Evolutionary conservation across 2,888 invertebrate species (phyloP).

Genomic region (Helleia helle): DNA sequence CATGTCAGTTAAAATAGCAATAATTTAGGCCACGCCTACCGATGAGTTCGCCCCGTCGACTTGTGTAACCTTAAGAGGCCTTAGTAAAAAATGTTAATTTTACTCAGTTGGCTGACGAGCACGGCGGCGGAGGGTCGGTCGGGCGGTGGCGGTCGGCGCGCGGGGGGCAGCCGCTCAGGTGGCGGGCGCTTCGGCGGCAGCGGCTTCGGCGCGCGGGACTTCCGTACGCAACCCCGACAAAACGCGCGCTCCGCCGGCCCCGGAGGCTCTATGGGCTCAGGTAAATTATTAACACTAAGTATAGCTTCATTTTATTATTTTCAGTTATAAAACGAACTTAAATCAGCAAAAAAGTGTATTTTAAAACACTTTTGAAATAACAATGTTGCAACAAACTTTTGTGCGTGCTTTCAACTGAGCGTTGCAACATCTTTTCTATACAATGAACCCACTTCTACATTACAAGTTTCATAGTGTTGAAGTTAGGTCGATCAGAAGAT

Average conservation of each 20-base stretch:
- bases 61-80: neutral
- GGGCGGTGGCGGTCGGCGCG: conserved; percentile 76
- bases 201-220: conserved; percentile 67
- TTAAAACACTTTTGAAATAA: neutral
- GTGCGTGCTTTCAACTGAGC: too few species aligned
- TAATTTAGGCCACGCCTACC: too few species aligned
- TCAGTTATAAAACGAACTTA: too few species aligned
- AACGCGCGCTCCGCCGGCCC: conserved; percentile 55
- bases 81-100: neutral
- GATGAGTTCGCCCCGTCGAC: too few species aligned
- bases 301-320: neutral
- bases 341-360: neutral
- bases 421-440: too few species aligned
- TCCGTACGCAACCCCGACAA: conserved; percentile 57
- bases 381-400: too few species aligned
- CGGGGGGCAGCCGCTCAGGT: conserved; percentile 73
- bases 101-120: conserved; percentile 71
- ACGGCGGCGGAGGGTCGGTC: conserved; percentile 81
- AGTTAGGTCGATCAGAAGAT: too few species aligned
- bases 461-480: too few species aligned
- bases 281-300: conserved; percentile 21
- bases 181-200: conserved; percentile 53
- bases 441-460: too few species aligned
- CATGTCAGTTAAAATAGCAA: too few species aligned
- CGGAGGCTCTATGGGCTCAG: conserved; percentile 38